Evolutionary conservation across 2,888 invertebrate species (phyloP).

Genomic region (Tiphia femorata): DNA sequence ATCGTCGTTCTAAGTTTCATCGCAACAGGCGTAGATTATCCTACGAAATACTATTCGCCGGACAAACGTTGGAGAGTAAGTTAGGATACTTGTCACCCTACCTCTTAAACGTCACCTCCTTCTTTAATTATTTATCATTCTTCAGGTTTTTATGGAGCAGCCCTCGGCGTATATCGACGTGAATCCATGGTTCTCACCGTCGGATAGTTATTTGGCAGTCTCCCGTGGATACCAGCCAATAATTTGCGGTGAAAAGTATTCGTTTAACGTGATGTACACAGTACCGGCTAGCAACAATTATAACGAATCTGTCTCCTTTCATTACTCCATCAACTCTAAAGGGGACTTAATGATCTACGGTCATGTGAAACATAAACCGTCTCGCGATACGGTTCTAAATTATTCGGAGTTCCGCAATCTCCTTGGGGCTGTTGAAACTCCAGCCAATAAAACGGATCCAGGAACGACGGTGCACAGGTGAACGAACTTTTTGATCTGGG

Average conservation of each 20-base stretch:
- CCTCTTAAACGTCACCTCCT: background rate
- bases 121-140: background rate
- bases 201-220: slow-evolving; percentile 61
- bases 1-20: slow-evolving; percentile 60
- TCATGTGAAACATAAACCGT: slow-evolving; percentile 62
- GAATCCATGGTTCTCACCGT: slow-evolving; percentile 64
- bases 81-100: background rate
- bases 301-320: slow-evolving; percentile 56
- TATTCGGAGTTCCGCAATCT: slow-evolving; percentile 63
- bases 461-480: slow-evolving; percentile 56
- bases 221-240: slow-evolving; percentile 61
- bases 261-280: slow-evolving; percentile 66
- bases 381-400: slow-evolving; percentile 58
- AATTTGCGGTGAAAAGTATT: slow-evolving; percentile 63
- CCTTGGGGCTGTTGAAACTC: slow-evolving; percentile 52
- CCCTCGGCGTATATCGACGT: slow-evolving; percentile 63
- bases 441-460: slow-evolving; percentile 52
- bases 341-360: slow-evolving; percentile 62
- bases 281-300: slow-evolving; percentile 43
- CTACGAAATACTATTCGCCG: slow-evolving; percentile 66
- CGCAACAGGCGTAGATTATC: slow-evolving; percentile 64
- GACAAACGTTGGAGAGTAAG: slow-evolving; percentile 65
- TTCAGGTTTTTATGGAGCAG: slow-evolving; percentile 64
- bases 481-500: too few species aligned
- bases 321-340: slow-evolving; percentile 64